phyloP scores from a whole-genome alignment of 2,888 invertebrate genomes.

The Thelaira solivaga region DNA sequence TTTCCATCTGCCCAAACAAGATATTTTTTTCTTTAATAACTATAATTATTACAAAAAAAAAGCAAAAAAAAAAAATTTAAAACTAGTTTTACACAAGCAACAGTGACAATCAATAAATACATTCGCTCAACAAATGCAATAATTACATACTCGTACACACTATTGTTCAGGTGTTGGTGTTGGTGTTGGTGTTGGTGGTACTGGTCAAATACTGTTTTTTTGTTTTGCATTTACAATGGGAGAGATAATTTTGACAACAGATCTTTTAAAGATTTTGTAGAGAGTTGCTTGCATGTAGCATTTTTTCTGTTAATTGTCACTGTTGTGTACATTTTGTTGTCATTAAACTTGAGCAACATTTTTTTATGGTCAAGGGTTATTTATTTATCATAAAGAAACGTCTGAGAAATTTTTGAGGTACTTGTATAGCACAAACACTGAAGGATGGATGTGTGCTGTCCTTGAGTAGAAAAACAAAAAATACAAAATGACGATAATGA shows the following conservation, averaged over 20 bases:
- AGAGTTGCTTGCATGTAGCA: neutral
- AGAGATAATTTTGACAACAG: neutral
- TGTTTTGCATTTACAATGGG: slow-evolving; percentile 7
- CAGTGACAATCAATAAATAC: slow-evolving; percentile 55
- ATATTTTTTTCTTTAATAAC: slow-evolving; percentile 54
- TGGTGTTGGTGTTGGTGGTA: too few species aligned
- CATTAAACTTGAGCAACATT: slow-evolving; percentile 17
- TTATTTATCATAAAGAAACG: slow-evolving; percentile 41
- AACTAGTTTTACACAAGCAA: slow-evolving; percentile 48
- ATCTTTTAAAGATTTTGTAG: neutral
- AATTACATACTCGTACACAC: slow-evolving; percentile 40
- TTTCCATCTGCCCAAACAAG: slow-evolving; percentile 37
- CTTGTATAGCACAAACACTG: slow-evolving; percentile 22
- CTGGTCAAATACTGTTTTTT: neutral
- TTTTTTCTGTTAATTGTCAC: neutral
- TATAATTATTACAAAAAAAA: slow-evolving; percentile 42
- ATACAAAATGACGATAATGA: too few species aligned
- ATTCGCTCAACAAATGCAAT: slow-evolving; percentile 44
- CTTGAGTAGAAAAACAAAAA: too few species aligned
- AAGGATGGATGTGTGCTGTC: slow-evolving; percentile 8
- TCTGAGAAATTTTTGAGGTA: slow-evolving; percentile 2
- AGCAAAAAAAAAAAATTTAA: slow-evolving; percentile 1
- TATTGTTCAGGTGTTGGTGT: neutral
- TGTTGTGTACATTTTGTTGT: neutral
- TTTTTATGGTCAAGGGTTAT: slow-evolving; percentile 21